phyloP scores from a whole-genome alignment of 1,140 invertebrate genomes.

The Trypoxylus dichotomus region DNA sequence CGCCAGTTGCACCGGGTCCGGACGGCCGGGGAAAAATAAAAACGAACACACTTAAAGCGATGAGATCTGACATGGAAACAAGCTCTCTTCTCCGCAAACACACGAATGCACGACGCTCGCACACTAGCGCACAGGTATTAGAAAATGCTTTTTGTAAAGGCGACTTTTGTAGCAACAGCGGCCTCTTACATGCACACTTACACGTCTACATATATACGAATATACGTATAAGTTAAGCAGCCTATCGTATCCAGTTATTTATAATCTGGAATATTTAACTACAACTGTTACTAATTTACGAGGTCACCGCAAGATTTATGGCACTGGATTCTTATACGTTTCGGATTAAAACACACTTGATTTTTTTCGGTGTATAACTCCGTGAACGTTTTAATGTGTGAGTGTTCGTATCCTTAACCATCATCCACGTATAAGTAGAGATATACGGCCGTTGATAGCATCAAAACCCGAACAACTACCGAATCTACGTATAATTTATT shows the following conservation, averaged over 20 bases:
- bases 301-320: slow-evolving; percentile 54
- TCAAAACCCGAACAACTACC: background rate
- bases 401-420: background rate
- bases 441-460: background rate
- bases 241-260: slow-evolving; percentile 52
- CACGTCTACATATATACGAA: background rate
- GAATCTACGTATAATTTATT: background rate
- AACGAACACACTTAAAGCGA: slow-evolving; percentile 33
- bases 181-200: background rate
- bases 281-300: slow-evolving; percentile 55
- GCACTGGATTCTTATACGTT: slow-evolving; percentile 52
- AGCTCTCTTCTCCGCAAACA: slow-evolving; percentile 41
- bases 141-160: slow-evolving; percentile 50
- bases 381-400: background rate
- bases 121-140: slow-evolving; percentile 39
- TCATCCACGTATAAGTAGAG: background rate
- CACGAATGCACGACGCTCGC: slow-evolving; percentile 35
- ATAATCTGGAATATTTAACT: slow-evolving; percentile 56
- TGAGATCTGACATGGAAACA: slow-evolving; percentile 42
- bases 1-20: background rate
- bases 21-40: slow-evolving; percentile 35
- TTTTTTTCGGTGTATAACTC: background rate
- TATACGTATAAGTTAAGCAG: slow-evolving; percentile 35
- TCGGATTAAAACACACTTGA: slow-evolving; percentile 46
- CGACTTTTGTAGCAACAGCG: slow-evolving; percentile 29